phyloP scores from a whole-genome alignment of 1,140 invertebrate species.

The Drosophila chauvacae region DNA sequence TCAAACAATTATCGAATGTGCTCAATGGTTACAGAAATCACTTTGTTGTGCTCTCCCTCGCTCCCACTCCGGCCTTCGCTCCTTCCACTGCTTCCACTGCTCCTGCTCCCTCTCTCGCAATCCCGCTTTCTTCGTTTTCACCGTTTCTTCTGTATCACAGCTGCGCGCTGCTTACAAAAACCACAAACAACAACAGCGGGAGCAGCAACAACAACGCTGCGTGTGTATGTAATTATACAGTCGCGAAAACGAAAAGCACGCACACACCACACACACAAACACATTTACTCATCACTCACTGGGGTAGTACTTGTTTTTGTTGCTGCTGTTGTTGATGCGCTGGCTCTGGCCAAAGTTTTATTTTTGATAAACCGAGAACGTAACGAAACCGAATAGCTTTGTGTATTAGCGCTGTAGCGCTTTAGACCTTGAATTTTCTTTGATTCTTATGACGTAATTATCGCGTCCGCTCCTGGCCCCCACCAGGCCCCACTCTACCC shows the following conservation, averaged over 20 bases:
- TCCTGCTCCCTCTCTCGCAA: conserved; percentile 56
- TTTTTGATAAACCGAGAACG: conserved; percentile 73
- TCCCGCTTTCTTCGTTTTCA: conserved; percentile 38
- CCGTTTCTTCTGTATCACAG: conserved; percentile 70
- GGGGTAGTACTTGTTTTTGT: conserved; percentile 37
- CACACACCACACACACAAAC: conserved; percentile 20
- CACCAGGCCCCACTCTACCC: conserved; percentile 3
- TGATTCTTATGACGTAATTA: conserved; percentile 83
- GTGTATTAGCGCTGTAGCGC: conserved; percentile 47
- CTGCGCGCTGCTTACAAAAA: conserved; percentile 69
- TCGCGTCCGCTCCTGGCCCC: conserved; percentile 55
- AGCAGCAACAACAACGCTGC: conserved; percentile 21
- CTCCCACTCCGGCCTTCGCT: conserved; percentile 25
- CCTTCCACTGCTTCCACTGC: not conserved
- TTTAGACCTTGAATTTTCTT: conserved; percentile 80
- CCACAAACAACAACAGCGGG: conserved; percentile 48
- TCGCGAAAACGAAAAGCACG: conserved; percentile 60
- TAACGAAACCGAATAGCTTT: conserved; percentile 78
- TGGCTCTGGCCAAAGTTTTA: conserved; percentile 62
- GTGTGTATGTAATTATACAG: conserved; percentile 74
- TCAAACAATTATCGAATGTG: conserved; percentile 32
- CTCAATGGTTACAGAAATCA: conserved; percentile 37
- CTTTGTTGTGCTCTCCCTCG: conserved; percentile 42
- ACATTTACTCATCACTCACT: conserved; percentile 12
- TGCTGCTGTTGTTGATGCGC: conserved; percentile 35